Conservation (phyloP, 2,888 invertebrate species). For the Drosophila nr. perissopoda region DNA sequence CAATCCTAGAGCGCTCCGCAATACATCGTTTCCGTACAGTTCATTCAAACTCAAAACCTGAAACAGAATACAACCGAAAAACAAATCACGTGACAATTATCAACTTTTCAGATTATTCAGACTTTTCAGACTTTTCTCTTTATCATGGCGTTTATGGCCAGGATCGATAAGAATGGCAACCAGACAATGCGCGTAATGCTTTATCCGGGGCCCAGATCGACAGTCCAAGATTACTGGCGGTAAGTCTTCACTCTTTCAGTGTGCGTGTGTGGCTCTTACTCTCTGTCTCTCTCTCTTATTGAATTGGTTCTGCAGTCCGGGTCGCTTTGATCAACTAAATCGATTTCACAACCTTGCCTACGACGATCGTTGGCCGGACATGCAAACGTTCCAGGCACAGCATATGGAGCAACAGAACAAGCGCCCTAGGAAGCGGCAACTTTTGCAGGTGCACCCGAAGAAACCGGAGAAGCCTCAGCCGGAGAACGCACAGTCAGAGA, state of each 20-base stretch:
- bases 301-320: conserved; percentile 15
- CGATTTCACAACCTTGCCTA: conserved; percentile 36
- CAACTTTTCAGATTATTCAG: neutral
- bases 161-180: conserved; percentile 46
- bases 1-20: conserved; percentile 12
- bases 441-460: no score
- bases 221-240: neutral
- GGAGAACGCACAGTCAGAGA: no score
- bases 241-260: conserved; percentile 7
- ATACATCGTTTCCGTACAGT: neutral
- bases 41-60: conserved; percentile 1
- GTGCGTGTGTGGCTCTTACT: no score
- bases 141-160: conserved; percentile 48
- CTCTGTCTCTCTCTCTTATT: neutral
- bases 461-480: neutral
- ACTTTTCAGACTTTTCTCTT: neutral
- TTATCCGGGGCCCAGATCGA: conserved; percentile 16
- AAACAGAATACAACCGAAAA: neutral
- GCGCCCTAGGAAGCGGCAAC: no score
- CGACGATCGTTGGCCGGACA: neutral
- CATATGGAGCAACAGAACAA: no score
- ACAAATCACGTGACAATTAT: neutral
- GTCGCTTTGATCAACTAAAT: conserved; percentile 35
- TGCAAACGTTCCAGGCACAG: neutral
- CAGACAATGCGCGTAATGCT: conserved; percentile 36